Base-by-base conservation (phyloP, 2,888 invertebrate species). In the Serripes groenlandicus region DNA sequence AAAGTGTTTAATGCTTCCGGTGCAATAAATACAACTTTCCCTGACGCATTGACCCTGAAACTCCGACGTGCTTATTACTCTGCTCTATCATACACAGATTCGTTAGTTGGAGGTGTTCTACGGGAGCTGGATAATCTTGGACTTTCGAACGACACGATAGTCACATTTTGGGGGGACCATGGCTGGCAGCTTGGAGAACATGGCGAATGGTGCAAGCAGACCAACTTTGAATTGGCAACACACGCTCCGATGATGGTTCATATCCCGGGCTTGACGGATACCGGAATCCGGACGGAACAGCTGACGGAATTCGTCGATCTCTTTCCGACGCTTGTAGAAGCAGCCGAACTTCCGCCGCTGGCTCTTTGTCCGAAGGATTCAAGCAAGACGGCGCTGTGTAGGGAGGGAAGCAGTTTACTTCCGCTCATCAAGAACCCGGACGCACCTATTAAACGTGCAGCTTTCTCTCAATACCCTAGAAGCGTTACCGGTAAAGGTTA, bases 151-250 rank as follows among this genome's bases (percentile, higher is more conserved):
- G 71, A 88, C 62, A 91, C 91, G 1, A 88, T 91, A n/a, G 70
- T 91, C 9, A 86, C 88, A 15, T 89, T 91, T 74, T 82, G 73
- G 62, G 90, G 90, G 0, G 91, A 91, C 60, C 89, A 90, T 68
- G 91, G 91, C 11, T 91, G 89, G 87, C 90, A 90, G 54, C 87
- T 91, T 5, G 91, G 91, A 3, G 91, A 91, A 80, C 89, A 90
- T 54, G 89, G 86, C 9, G 87, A 89, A 70, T 91, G 91, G 91
- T 81, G 84, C 49, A 91, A 91, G 68, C 85, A 86, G 34, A 90
- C 89, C n/a, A 90, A 90, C 80, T 90, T 89, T 78, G 91, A 91
- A 60, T 71, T 89, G 1, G 90, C 90, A 7, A 86, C 88, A 3
- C 89, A 88, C 70, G 88, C 88, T 21, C 91, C 91, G 18, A 82